These are phyloP conservation scores for Globodera rostochiensis DNA, from an alignment of 1,140 invertebrate genomes.

Conservation along the genomic window DNA sequence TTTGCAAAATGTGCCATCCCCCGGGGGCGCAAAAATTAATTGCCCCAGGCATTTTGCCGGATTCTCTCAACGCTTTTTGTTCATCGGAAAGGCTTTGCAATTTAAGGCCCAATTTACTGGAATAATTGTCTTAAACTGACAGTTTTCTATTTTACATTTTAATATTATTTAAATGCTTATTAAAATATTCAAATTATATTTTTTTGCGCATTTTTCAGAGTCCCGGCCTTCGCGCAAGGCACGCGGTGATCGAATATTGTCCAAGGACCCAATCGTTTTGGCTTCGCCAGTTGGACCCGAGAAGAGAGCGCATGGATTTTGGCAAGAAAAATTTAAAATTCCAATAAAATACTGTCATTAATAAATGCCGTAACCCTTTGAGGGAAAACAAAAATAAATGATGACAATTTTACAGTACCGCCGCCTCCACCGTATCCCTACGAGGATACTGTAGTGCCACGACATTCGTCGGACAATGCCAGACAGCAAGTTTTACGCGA, in stretches of 20 bases:
- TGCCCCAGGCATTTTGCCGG: too few relatives aligned
- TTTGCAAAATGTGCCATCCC: background rate
- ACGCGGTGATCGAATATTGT: constrained; percentile 46
- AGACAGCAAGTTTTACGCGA: constrained; percentile 1
- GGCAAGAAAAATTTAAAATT: constrained; percentile 1
- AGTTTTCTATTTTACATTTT: background rate
- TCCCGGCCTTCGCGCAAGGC: constrained; percentile 22
- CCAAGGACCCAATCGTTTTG: constrained; percentile 44
- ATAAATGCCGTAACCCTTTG: background rate
- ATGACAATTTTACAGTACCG: background rate
- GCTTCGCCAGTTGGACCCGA: constrained; percentile 37
- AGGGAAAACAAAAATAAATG: background rate
- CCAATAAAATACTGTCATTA: background rate
- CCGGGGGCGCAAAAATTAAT: too few relatives aligned
- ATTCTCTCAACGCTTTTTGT: too few relatives aligned
- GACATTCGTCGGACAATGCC: background rate
- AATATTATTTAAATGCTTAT: background rate
- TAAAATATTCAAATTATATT: constrained; percentile 10
- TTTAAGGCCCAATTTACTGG: background rate
- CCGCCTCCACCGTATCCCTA: constrained; percentile 4
- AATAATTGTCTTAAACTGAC: background rate
- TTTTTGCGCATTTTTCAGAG: constrained; percentile 8
- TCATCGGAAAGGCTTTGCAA: too few relatives aligned
- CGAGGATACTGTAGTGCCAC: background rate
- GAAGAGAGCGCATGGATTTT: background rate